Percentiles rank a stretch among this genome's conserved stretches.
Evolutionary conservation across 2,113 vertebrate species (phyloP).

Genomic region (Eleginops maclovinus): DNA sequence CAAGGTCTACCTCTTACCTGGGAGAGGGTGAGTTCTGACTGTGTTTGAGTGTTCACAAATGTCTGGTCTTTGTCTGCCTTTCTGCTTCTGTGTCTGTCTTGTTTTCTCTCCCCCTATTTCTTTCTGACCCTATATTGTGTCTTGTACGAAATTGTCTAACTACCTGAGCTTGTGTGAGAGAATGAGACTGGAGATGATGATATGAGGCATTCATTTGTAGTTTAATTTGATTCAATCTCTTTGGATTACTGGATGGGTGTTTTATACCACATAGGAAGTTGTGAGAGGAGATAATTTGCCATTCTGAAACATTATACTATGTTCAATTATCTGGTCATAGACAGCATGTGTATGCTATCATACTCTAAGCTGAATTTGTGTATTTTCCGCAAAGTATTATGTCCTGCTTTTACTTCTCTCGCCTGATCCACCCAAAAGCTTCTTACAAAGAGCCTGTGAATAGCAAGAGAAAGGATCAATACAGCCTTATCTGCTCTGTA

Average conservation of each 20-base stretch:
- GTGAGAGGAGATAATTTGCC: not conserved
- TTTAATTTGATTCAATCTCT: slow-evolving; percentile 17
- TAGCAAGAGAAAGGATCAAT: slow-evolving; percentile 77
- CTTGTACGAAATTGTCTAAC: slow-evolving; percentile 55
- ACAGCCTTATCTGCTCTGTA: slow-evolving; percentile 70
- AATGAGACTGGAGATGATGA: slow-evolving; percentile 57
- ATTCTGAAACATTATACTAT: not conserved
- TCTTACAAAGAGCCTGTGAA: slow-evolving; percentile 56
- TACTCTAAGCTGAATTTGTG: slow-evolving; percentile 1
- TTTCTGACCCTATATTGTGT: slow-evolving; percentile 61
- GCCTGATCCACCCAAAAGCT: slow-evolving; percentile 15
- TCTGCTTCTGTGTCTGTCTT: slow-evolving; percentile 68
- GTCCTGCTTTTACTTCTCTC: slow-evolving; percentile 28
- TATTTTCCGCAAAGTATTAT: slow-evolving; percentile 11
- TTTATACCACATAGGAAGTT: not conserved
- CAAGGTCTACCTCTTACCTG: slow-evolving; percentile 98
- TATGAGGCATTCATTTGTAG: slow-evolving; percentile 61
- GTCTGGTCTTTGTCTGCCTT: slow-evolving; percentile 65
- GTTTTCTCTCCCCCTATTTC: slow-evolving; percentile 60
- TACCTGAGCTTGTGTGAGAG: slow-evolving; percentile 46
- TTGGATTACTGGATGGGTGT: slow-evolving; percentile 29
- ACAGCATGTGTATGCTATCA: slow-evolving; percentile 11
- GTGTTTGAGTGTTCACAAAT: slow-evolving; percentile 25
- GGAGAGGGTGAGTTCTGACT: slow-evolving; percentile 92
- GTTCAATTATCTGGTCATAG: not conserved